These are phyloP conservation scores for Amphimedon queenslandica DNA, from an alignment of 37 sponge, comb jelly and placozoan genomes.

Conservation along the genomic window DNA sequence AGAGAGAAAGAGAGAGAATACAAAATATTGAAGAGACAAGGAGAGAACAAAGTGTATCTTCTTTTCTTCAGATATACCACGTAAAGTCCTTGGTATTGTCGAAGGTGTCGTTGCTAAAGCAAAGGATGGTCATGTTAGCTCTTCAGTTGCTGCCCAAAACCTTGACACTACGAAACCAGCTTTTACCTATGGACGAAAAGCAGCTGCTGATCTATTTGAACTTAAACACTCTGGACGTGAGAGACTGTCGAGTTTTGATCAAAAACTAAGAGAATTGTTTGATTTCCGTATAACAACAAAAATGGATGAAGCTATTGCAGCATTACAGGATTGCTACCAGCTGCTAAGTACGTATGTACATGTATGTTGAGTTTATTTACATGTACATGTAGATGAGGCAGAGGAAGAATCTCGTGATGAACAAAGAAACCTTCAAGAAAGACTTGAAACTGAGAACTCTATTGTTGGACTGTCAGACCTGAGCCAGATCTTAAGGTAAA, in stretches of 20 bases:
- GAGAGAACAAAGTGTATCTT: too few species aligned
- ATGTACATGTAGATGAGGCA: neutral
- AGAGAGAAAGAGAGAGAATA: too few species aligned
- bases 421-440: conserved; percentile 6
- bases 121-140: conserved; percentile 25
- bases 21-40: too few species aligned
- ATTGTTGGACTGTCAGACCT: neutral
- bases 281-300: neutral
- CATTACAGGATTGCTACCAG: conserved; percentile 2
- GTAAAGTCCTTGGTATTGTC: conserved; percentile 9
- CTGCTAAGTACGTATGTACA: neutral
- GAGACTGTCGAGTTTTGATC: conserved; percentile 12
- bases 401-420: conserved; percentile 10
- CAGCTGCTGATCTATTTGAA: conserved; percentile 10
- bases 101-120: conserved; percentile 14
- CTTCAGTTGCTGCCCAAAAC: conserved; percentile 23
- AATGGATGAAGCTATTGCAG: conserved; percentile 14
- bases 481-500: neutral
- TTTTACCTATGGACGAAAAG: conserved; percentile 29
- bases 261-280: conserved; percentile 13
- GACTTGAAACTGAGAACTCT: conserved; percentile 15
- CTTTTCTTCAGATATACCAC: conserved; percentile 16
- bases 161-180: conserved; percentile 22
- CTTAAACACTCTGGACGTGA: neutral
- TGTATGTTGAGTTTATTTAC: neutral